These are phyloP conservation scores for Pangasius macronema DNA, from an alignment of 2,797 vertebrate genomes.

Conservation along the genomic window DNA sequence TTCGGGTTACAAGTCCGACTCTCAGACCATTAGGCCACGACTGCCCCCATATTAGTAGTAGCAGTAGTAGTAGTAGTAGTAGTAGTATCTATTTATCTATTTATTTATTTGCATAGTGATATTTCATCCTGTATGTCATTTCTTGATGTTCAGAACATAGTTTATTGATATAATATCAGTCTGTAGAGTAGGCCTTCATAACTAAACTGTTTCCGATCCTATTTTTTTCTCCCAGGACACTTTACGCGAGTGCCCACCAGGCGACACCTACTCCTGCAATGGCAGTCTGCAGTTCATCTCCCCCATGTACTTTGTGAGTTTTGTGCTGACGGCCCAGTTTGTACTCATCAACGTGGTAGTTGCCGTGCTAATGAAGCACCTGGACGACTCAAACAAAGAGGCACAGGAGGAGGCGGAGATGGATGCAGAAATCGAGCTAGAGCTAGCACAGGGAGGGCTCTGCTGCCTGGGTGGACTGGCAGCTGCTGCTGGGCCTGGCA, in stretches of 20 bases:
- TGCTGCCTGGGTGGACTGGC: constrained; percentile 78
- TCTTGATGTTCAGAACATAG: not conserved
- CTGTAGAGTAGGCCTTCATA: not conserved
- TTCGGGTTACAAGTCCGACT: too few relatives aligned
- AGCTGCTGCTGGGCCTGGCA: constrained; percentile 66
- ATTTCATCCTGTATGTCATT: not conserved
- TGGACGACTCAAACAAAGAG: constrained; percentile 96
- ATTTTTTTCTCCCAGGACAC: constrained; percentile 64
- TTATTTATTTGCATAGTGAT: not conserved
- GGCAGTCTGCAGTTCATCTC: constrained; percentile 93
- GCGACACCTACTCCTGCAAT: constrained; percentile 83
- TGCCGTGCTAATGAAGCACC: constrained; percentile 87
- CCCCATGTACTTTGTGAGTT: constrained; percentile 94
- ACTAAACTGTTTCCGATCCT: not conserved
- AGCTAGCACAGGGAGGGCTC: constrained; percentile 86
- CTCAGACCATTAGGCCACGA: too few relatives aligned
- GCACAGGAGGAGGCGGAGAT: constrained; percentile 94
- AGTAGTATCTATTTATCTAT: not conserved
- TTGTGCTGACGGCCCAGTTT: constrained; percentile 95
- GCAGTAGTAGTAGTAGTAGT: too few relatives aligned
- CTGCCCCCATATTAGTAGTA: not conserved
- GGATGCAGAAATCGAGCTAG: constrained; percentile 92
- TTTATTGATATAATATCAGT: not conserved
- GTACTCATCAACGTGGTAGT: constrained; percentile 98
- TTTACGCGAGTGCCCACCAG: constrained; percentile 77